phyloP scores from a whole-genome alignment of 2,797 vertebrate genomes.

The Hirundo rustica region DNA sequence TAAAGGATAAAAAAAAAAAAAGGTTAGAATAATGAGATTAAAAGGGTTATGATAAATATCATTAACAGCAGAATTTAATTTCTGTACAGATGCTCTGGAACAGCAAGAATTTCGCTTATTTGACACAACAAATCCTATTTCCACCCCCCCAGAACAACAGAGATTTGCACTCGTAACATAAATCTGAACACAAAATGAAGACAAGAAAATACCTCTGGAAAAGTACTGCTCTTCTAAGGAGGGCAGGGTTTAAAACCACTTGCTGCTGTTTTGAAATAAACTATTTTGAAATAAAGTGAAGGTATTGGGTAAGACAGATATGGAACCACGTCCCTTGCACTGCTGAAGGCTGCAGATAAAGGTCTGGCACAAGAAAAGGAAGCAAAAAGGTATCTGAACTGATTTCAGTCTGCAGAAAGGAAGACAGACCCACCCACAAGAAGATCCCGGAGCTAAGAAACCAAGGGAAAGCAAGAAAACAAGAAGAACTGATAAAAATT shows the following conservation, averaged over 20 bases:
- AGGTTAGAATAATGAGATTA: background rate
- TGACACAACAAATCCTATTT: background rate
- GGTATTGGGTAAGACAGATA: background rate
- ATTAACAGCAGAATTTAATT: background rate
- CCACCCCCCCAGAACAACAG: background rate
- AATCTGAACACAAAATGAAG: background rate
- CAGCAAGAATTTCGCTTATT: background rate
- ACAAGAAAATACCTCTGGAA: background rate
- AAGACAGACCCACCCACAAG: background rate
- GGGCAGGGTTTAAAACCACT: background rate
- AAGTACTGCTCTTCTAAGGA: background rate
- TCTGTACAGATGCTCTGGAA: background rate
- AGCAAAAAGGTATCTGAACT: background rate
- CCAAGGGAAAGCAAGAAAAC: background rate
- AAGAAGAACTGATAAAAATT: background rate
- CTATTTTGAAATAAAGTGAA: background rate
- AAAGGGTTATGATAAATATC: background rate
- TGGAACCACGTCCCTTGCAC: background rate
- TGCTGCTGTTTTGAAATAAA: background rate
- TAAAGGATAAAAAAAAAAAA: background rate
- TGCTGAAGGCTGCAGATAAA: background rate
- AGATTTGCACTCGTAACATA: background rate
- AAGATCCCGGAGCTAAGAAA: background rate
- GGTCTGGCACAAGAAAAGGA: background rate
- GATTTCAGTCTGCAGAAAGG: background rate